Evolutionary conservation across 2,797 vertebrate genomes (phyloP), one percentile per base, ranked within the genome.

Genomic region (Hippoglossus hippoglossus): DNA sequence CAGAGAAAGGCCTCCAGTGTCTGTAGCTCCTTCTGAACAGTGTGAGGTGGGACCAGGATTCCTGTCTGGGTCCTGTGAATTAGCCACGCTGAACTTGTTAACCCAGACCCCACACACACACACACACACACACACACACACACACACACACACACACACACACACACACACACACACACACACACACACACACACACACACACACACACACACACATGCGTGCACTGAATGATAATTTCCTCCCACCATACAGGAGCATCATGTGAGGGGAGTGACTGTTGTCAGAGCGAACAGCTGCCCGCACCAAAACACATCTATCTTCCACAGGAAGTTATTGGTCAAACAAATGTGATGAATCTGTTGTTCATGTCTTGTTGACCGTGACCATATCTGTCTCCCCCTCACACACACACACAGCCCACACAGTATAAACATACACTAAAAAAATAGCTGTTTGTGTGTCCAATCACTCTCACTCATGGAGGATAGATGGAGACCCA

Each of bases 261-360:
- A 81, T 75, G 81, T 9, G 46, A 85, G 70, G 82, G 89, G 81
- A 81, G 80, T 62, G 70, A 84, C 81, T 80, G 78, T 67, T 83
- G 85, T 88, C 79, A 82, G 67, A 72, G 75, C 0, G 63, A 87
- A 75, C 90, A 93, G 89, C 91, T 91, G 89, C 84, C 64, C 2
- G 21, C 5, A 66, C 80, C 77, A 89, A 77, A 89, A 87, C 85
- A 83, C 91, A 91, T 93, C 85, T 59, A 89, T 93, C 91, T 90
- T 81, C 81, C 71, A 84, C 93, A 93, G 93, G 92, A 95, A 94
- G 89, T 89, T 63, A 90, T 86, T 88, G 83, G 82, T 91, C 92
- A 93, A 93, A 93, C 89, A 93, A 83, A 92, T 28, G 67, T 46
- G 86, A 80, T 77, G 72, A 83, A 82, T 66, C 65, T 68, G 81